phyloP scores from a whole-genome alignment of 2,888 invertebrate species.

The Lasioglossum lativentre region DNA sequence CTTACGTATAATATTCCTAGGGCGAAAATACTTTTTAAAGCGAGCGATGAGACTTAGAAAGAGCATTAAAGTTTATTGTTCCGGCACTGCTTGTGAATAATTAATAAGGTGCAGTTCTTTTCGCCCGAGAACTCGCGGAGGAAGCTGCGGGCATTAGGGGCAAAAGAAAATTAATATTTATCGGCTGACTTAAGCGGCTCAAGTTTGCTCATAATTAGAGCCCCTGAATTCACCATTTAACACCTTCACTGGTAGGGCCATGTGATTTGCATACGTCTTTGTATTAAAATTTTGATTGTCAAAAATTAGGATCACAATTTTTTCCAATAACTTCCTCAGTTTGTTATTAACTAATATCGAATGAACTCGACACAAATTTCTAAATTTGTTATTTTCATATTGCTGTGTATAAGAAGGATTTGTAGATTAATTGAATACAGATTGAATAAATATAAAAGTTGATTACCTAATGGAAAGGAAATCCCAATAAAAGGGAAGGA shows the following conservation, averaged over 20 bases:
- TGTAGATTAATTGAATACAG: background rate
- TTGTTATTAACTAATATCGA: background rate
- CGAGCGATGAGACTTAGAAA: constrained; percentile 11
- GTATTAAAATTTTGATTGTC: background rate
- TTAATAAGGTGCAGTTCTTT: constrained; percentile 17
- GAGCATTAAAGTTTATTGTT: constrained; percentile 32
- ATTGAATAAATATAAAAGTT: background rate
- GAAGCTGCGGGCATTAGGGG: background rate
- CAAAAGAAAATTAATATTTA: constrained; percentile 26
- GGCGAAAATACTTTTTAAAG: background rate
- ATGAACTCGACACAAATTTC: too few species aligned
- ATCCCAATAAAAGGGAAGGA: background rate
- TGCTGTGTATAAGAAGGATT: background rate
- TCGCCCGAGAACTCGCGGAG: background rate
- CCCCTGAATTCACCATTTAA: background rate
- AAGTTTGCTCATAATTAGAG: constrained; percentile 3
- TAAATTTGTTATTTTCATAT: background rate
- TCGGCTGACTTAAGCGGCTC: background rate
- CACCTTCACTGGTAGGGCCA: background rate
- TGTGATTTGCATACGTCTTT: background rate
- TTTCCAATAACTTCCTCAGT: background rate
- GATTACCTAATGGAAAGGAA: background rate
- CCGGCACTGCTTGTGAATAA: constrained; percentile 7
- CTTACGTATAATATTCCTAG: background rate
- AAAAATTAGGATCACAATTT: background rate